Base-by-base conservation (phyloP, 2,888 invertebrate genomes). In the Plagodis dolabraria region DNA sequence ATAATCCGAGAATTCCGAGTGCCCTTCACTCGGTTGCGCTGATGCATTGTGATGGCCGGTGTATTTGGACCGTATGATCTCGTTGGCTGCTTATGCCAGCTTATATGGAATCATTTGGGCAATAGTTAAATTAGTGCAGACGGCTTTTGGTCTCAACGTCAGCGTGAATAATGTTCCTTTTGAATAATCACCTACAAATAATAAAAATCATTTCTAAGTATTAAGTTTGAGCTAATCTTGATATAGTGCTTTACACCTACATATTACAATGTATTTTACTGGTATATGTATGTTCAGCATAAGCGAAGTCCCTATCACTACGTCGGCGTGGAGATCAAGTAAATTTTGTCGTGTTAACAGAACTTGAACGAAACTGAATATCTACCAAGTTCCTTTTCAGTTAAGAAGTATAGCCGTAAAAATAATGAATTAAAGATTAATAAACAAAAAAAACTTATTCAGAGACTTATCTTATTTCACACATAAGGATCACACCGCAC, bases 31-130 rank as follows among this genome's bases (percentile, higher is more conserved):
- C 82, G 79, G 80, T 76, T 75, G 78, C 80, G 77, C 85, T 90
- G 91, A 90, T 90, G 90, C 89, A 89, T 90, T 89, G 90, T 89
- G 90, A 90, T 92, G 89, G 86, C 79, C 83, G 80, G 77, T 82
- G 82, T 85, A 89, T 90, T 86, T 87, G 86, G 89, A 87, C 85
- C 85, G 88, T 79, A 83, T 85, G 83, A 84, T 85, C 83, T 78
- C 22, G 22, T 52, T 75, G 77, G 71, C 80, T 78, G 75, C 79
- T 80, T 81, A 80, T 77, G 77, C 72, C 73, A 71, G 67, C 77
- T 80, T 76, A 74, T 77, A 79, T 76, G 76, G 75, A 75, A 74
- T 71, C 77, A 77, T 71, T 75, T 72, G 60, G 70, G 67, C 61
- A 65, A 66, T 69, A 67, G 66, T 60, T 63, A 63, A 68, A 72